A percentile compares a stretch with the other conserved stretches of the same genome.
Evolutionary conservation across 2,888 invertebrate genomes (phyloP).

Genomic region (Tetragonisca angustula): DNA sequence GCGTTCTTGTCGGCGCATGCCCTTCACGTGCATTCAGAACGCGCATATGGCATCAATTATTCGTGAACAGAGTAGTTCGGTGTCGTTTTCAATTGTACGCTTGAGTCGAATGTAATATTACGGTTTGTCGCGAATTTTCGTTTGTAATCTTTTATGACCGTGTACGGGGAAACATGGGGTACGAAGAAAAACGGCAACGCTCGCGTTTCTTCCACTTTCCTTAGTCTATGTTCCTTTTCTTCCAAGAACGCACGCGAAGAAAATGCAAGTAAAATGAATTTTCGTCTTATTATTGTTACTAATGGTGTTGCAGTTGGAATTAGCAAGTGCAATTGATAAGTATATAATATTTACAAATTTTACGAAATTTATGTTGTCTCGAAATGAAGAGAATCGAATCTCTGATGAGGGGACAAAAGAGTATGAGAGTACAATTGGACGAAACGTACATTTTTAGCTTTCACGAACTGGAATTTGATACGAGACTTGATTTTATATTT

Average conservation of each 20-base stretch:
- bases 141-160: background rate
- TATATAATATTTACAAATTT: too few species aligned
- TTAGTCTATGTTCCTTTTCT: background rate
- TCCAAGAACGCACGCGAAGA: background rate
- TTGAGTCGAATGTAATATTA: background rate
- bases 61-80: background rate
- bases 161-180: background rate
- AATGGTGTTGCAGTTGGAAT: too few species aligned
- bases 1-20: conserved; percentile 39
- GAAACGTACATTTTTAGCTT: too few species aligned
- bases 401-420: too few species aligned
- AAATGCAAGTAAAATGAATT: background rate
- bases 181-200: background rate
- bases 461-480: too few species aligned
- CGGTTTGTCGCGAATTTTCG: background rate
- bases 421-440: too few species aligned
- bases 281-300: background rate
- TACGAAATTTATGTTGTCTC: too few species aligned
- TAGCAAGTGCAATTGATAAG: too few species aligned
- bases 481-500: too few species aligned
- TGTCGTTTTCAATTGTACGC: background rate
- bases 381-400: too few species aligned
- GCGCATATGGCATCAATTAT: conserved; percentile 21
- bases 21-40: background rate
- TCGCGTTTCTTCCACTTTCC: background rate